Evolutionary conservation across 2,888 invertebrate genomes (phyloP), one percentile per base, ranked within the genome.

Genomic region (Phalangium opilio): DNA sequence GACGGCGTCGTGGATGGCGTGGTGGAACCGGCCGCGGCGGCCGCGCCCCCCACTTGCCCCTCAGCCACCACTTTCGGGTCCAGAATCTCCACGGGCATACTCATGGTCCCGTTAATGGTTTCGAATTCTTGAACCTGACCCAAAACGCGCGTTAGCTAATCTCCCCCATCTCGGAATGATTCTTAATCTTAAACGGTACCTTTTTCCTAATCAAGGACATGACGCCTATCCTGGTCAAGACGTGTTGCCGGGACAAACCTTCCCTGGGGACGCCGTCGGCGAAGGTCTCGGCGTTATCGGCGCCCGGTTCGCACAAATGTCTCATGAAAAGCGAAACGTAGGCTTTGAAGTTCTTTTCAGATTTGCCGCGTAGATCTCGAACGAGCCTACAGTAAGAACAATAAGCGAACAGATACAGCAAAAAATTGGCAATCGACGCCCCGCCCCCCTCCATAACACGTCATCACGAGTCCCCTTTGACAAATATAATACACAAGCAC

Each of bases 301-400:
- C 93, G n/a, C 96, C 98, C 5, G 98, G 98, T 64, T 99, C 98
- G 66, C 98, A 99, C 34, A 99, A 72, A 71, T 99, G 98, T 3
- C 98, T 78, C 98, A 99, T 98, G 65, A 99, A 99, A 17, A 99
- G 72, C 0, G 95, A 93, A 1, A 96, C 93, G 64, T 99, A 99
- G 0, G 98, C 98, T 67, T 89, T 87, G 72, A 93, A 99, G 63
- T 95, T 95, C 53, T 93, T 83, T 68, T 98, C 98, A 0, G 93
- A 87, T 68, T 99, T 99, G 18, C 95, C 93, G 56, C 95, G 75
- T 43, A 99, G 73, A 69, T 99, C 98, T 48, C 98, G 75, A 12
- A 96, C 96, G 62, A 98, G 71, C 76, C 76, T 76, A 60, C 21
- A 41, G 3, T 38, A 41, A 50, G 10, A 38, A 46, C 44, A 18